phyloP scores from a whole-genome alignment of 2,113 vertebrate genomes.

The Callithrix jacchus region DNA sequence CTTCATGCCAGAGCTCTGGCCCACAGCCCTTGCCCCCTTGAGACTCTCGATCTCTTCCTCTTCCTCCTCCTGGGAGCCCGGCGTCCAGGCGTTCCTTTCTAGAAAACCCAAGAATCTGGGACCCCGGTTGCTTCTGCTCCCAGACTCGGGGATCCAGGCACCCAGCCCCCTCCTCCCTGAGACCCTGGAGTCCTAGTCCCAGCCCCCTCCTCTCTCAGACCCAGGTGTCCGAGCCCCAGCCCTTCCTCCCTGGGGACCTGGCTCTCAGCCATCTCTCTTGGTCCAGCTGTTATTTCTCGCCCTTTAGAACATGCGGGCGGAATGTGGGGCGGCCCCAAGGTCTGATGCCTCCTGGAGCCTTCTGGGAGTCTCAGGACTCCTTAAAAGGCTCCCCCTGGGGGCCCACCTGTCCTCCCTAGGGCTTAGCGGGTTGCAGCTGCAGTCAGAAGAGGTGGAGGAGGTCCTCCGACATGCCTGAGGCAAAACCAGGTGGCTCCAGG shows the following conservation, averaged over 20 bases:
- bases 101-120: background rate
- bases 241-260: background rate
- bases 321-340: conserved; percentile 7
- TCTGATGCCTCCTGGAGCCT: conserved; percentile 52
- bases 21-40: background rate
- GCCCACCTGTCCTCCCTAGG: conserved; percentile 46
- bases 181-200: background rate
- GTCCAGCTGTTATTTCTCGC: conserved; percentile 67
- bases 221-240: background rate
- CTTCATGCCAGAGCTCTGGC: background rate
- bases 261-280: background rate
- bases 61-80: background rate
- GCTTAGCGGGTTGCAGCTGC: background rate
- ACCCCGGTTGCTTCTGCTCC: background rate
- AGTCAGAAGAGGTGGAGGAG: background rate
- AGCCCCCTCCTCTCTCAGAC: background rate
- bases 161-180: background rate
- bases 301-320: conserved; percentile 42
- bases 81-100: background rate
- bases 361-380: conserved; percentile 61
- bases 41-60: background rate
- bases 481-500: conserved; percentile 64
- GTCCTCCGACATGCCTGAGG: conserved; percentile 54
- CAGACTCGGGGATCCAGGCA: background rate
- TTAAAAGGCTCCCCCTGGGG: conserved; percentile 60